phyloP scores from a whole-genome alignment of 2,888 invertebrate species.

The Choristoneura rosaceana region DNA sequence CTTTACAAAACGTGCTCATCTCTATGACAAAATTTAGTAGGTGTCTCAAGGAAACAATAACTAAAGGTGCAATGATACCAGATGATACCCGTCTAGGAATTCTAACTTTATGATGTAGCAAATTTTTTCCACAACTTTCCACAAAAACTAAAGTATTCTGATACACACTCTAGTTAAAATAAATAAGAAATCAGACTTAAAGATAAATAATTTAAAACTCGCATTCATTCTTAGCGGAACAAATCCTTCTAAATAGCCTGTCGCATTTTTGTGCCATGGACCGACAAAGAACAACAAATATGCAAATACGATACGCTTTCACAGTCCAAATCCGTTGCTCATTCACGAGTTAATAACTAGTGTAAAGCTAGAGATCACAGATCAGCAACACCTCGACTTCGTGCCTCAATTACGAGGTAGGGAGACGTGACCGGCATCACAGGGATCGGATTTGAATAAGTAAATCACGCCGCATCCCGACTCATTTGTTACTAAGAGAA shows the following conservation, averaged over 20 bases:
- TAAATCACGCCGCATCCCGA: constrained; percentile 72
- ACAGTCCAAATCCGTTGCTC: constrained; percentile 43
- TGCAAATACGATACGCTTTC: constrained; percentile 40
- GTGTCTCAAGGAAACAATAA: no score
- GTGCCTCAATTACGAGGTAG: constrained; percentile 65
- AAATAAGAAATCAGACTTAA: no score
- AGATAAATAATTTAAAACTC: no score
- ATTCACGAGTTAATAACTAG: constrained; percentile 53
- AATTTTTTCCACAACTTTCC: no score
- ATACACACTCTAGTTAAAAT: no score
- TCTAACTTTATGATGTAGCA: no score
- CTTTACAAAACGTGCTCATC: background rate
- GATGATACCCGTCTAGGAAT: no score
- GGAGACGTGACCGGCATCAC: constrained; percentile 72
- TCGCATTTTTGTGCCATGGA: background rate
- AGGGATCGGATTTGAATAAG: constrained; percentile 77
- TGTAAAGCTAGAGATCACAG: constrained; percentile 60
- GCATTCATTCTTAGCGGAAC: background rate
- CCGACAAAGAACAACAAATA: constrained; percentile 24
- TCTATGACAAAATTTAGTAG: background rate
- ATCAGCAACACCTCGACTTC: constrained; percentile 66
- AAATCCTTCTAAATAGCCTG: constrained; percentile 10
- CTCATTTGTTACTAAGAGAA: constrained; percentile 79
- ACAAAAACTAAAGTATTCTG: no score
- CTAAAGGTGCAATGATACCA: no score